A percentile compares a stretch with the other conserved stretches of the same genome.
Conservation (phyloP, 2,113 vertebrate species). For the Gobio gobio region DNA sequence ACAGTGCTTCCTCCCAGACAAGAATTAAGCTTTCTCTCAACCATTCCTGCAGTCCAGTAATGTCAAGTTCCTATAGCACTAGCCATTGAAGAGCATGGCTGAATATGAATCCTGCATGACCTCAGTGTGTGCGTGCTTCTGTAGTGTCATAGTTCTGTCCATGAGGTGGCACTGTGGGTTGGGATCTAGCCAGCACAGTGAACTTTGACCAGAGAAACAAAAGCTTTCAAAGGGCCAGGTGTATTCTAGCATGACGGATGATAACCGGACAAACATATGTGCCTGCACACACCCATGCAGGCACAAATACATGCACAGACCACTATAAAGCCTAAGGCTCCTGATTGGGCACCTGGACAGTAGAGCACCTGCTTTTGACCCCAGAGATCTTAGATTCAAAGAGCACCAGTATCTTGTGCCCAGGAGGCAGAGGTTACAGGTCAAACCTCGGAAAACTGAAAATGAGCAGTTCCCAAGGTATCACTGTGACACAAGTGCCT, state of each 20-base stretch:
- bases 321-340: neutral
- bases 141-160: conserved; percentile 3
- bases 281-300: neutral
- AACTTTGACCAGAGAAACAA: conserved; percentile 34
- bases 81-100: neutral
- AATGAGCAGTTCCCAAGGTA: conserved; percentile 44
- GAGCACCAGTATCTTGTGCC: conserved; percentile 31
- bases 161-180: conserved; percentile 35
- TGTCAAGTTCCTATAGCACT: neutral
- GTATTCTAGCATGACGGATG: conserved; percentile 26
- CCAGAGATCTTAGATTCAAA: conserved; percentile 38
- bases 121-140: neutral
- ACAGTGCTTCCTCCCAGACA: neutral
- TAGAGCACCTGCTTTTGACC: conserved; percentile 22
- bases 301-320: conserved; percentile 16
- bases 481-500: conserved; percentile 37
- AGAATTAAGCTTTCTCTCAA: neutral
- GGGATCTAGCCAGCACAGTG: neutral
- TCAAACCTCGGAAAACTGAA: conserved; percentile 33
- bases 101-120: neutral
- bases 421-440: conserved; percentile 45
- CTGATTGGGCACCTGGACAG: conserved; percentile 42
- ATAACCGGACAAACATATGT: conserved; percentile 16
- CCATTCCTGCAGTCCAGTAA: neutral
- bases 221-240: conserved; percentile 21